These are phyloP conservation scores for Papilio gigon DNA, from an alignment of 2,888 invertebrate species.

Conservation along the genomic window DNA sequence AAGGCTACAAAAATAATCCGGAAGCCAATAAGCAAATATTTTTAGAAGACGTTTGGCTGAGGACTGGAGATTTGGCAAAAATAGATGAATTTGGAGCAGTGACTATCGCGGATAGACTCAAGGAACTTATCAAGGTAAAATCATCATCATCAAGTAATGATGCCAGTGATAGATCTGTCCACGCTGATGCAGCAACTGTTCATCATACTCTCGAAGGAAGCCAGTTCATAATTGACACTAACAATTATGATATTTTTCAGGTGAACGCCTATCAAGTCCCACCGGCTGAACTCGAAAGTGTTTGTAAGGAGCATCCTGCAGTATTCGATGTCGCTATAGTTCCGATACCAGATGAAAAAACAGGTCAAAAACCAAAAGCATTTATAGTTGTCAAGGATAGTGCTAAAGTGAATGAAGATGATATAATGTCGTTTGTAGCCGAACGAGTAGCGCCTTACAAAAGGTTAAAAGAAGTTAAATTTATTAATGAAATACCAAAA, in stretches of 20 bases:
- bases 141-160: neutral
- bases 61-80: constrained; percentile 87
- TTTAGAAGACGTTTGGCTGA: constrained; percentile 87
- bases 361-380: constrained; percentile 90
- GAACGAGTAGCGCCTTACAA: constrained; percentile 89
- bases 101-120: constrained; percentile 88
- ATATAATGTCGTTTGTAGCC: constrained; percentile 84
- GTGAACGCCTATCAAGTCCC: constrained; percentile 90
- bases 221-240: too few relatives aligned
- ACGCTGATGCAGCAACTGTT: too few relatives aligned
- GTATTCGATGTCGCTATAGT: constrained; percentile 92
- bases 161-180: too few relatives aligned
- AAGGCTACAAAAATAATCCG: constrained; percentile 88
- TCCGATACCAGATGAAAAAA: constrained; percentile 85
- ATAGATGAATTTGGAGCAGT: constrained; percentile 85
- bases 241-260: constrained; percentile 49
- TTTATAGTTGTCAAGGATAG: constrained; percentile 84
- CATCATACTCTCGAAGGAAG: too few relatives aligned
- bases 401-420: constrained; percentile 70
- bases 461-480: constrained; percentile 84
- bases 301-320: constrained; percentile 87
- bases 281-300: constrained; percentile 92
- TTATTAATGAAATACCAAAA: constrained; percentile 88
- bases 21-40: constrained; percentile 87
- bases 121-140: constrained; percentile 90